phyloP scores from a whole-genome alignment of 1,140 invertebrate genomes.

The Brachionus asplanchnoidis region DNA sequence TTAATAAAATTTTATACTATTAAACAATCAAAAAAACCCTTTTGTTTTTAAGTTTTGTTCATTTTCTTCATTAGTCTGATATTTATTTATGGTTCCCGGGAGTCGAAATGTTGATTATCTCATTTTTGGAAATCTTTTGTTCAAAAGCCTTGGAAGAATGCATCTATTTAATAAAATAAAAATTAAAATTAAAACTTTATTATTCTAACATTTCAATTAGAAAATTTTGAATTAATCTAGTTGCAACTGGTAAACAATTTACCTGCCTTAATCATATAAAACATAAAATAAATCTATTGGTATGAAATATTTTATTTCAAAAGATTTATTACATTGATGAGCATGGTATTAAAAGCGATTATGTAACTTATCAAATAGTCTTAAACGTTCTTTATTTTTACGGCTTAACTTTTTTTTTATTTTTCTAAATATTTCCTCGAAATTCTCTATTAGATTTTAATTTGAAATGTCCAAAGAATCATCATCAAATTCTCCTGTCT shows the following conservation, averaged over 20 bases:
- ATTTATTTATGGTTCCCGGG: neutral
- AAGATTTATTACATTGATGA: slow-evolving; percentile 28
- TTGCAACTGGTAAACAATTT: slow-evolving; percentile 30
- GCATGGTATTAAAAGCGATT: neutral
- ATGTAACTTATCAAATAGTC: neutral
- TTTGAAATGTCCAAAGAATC: neutral
- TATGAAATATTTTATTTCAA: neutral
- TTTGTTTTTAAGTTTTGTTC: neutral
- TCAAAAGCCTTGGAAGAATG: neutral
- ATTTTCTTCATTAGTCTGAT: neutral
- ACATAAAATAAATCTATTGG: neutral
- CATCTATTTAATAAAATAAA: neutral
- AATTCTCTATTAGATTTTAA: neutral
- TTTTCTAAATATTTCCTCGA: neutral
- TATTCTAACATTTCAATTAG: slow-evolving; percentile 36
- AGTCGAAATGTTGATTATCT: slow-evolving; percentile 21
- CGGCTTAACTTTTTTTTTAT: neutral
- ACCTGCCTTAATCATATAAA: slow-evolving; percentile 33
- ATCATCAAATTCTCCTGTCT: neutral
- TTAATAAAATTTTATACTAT: neutral
- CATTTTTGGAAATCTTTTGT: neutral
- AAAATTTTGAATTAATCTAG: neutral
- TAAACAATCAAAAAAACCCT: neutral
- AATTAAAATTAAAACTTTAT: slow-evolving; percentile 18
- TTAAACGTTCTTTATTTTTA: neutral